Evolutionary conservation across 1,140 invertebrate species (phyloP).

Genomic region (Cydia pomonella): DNA sequence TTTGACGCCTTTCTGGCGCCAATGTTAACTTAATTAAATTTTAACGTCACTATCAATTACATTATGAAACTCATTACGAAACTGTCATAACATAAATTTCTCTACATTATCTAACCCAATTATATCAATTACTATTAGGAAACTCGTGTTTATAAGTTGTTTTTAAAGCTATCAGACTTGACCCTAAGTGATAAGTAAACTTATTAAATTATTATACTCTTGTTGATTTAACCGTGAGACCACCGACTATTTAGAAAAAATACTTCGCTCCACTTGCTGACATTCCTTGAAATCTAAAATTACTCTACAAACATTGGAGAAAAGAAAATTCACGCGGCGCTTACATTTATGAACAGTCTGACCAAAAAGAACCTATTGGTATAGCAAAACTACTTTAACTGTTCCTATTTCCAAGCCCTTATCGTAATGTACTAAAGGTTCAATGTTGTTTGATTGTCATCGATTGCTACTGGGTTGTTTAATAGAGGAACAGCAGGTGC

Average conservation of each 20-base stretch:
- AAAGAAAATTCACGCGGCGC: conserved; percentile 65
- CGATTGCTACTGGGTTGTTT: neutral
- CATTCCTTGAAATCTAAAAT: conserved; percentile 37
- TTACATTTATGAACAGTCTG: conserved; percentile 42
- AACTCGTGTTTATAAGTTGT: neutral
- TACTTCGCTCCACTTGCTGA: conserved; percentile 21
- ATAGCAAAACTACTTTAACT: neutral
- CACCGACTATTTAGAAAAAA: conserved; percentile 7
- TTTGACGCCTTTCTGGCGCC: neutral
- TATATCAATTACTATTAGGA: conserved; percentile 18
- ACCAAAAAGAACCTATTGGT: conserved; percentile 37
- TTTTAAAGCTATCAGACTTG: neutral
- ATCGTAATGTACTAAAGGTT: neutral
- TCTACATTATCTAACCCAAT: conserved; percentile 10
- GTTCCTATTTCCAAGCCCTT: neutral
- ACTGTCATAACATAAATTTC: neutral
- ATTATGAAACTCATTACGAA: conserved; percentile 9
- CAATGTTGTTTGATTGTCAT: neutral
- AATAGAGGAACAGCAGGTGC: conserved; percentile 59
- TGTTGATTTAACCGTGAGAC: neutral
- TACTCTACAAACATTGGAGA: conserved; percentile 38
- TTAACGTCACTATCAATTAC: neutral
- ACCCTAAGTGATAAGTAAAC: conserved; percentile 1
- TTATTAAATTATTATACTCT: neutral
- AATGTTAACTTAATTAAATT: neutral